Evolutionary conservation across 2,888 invertebrate genomes (phyloP), one percentile per base, ranked within the genome.

Genomic region (Conomelus anceps): DNA sequence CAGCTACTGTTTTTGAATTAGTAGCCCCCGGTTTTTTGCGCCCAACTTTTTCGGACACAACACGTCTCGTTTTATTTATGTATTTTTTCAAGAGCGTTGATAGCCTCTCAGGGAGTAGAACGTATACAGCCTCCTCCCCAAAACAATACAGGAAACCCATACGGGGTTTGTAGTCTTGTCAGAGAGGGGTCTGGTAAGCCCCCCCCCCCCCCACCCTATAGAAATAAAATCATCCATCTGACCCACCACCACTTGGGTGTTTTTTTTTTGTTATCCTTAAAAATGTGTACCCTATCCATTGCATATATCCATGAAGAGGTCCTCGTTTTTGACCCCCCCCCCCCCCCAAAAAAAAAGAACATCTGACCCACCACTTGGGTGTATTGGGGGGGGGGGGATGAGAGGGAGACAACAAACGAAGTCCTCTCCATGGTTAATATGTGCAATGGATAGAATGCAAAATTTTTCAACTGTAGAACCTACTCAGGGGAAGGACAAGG

Each of bases 181-280:
- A n/a, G n/a, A n/a, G n/a, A n/a, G n/a, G n/a, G n/a, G n/a, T n/a
- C n/a, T n/a, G n/a, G n/a, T n/a, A n/a, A n/a, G n/a, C n/a, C n/a
- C n/a, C n/a, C 63, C 63, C 7, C 63, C 63, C n/a, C n/a, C 3
- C 34, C 34, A 34, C 34, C 34, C 34, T 17, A 34, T 17, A 3
- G 1, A n/a, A 63, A 63, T n/a, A 63, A 63, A 63, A 20, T 85
- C 89, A 89, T 88, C 88, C 63, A 90, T 89, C 90, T 84, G 22
- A 26, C 89, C n/a, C n/a, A n/a, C 85, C 63, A 9, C 63, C 34
- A 34, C 17, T 34, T 34, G 34, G 9, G 9, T 34, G 34, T 3
- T 34, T 34, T 34, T n/a, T n/a, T n/a, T n/a, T n/a, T n/a, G n/a
- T n/a, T n/a, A n/a, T n/a, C n/a, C n/a, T n/a, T n/a, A n/a, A n/a